These are phyloP conservation scores for Agrilus biguttatus DNA, from an alignment of 2,888 invertebrate species.

Conservation along the genomic window DNA sequence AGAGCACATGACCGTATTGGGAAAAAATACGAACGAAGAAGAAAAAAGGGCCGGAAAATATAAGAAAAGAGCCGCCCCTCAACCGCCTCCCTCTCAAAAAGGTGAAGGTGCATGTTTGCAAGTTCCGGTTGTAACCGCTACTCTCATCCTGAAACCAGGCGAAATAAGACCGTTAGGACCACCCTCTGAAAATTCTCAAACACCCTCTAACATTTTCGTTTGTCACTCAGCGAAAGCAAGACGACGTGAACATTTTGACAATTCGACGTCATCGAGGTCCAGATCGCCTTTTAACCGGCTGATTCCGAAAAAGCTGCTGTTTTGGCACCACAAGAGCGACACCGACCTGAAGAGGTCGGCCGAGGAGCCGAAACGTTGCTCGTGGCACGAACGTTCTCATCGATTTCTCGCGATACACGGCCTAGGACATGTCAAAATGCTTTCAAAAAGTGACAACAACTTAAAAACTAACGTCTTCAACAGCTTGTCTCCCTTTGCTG, in stretches of 20 bases:
- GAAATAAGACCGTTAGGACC: slow-evolving; percentile 20
- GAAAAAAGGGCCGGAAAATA: slow-evolving; percentile 34
- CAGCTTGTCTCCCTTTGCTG: too few relatives aligned
- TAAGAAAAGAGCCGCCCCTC: slow-evolving; percentile 37
- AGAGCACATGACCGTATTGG: not conserved
- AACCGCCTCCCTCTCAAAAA: slow-evolving; percentile 22
- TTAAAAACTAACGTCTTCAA: slow-evolving; percentile 8
- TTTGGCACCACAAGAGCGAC: slow-evolving; percentile 38
- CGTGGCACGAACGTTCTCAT: slow-evolving; percentile 17
- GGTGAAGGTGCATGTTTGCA: slow-evolving; percentile 4
- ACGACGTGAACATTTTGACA: slow-evolving; percentile 11
- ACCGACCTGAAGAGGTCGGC: not conserved
- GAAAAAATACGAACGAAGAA: not conserved
- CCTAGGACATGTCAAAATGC: slow-evolving; percentile 12
- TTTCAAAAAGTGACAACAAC: slow-evolving; percentile 22
- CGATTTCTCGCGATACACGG: slow-evolving; percentile 1
- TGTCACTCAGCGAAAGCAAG: slow-evolving; percentile 23
- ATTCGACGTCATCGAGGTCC: slow-evolving; percentile 9
- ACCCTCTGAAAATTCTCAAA: slow-evolving; percentile 12
- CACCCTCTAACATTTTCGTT: slow-evolving; percentile 14
- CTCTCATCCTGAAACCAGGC: slow-evolving; percentile 34
- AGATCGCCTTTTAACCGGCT: slow-evolving; percentile 22
- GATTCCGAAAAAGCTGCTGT: slow-evolving; percentile 40
- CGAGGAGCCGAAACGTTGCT: slow-evolving; percentile 13
- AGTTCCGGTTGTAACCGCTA: slow-evolving; percentile 31